Evolutionary conservation across 2,113 vertebrate genomes (phyloP).

Genomic region (Rhinopomastus cyanomelas): DNA sequence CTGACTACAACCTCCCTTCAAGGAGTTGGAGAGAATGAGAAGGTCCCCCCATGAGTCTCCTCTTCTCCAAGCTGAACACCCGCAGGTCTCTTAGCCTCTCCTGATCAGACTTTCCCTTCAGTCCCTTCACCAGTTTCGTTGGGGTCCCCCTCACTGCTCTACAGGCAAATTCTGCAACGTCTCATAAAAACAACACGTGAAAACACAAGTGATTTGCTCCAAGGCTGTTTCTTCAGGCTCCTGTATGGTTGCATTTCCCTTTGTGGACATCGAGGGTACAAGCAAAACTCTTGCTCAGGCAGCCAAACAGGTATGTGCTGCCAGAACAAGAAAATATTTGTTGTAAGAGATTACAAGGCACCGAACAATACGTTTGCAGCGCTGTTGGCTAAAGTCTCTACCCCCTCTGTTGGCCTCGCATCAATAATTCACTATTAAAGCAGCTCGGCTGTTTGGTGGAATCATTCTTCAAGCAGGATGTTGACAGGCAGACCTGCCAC

Average conservation of each 20-base stretch:
- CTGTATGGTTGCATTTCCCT: background rate
- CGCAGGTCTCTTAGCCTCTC: no score
- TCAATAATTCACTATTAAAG: conserved; percentile 19
- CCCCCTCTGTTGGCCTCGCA: background rate
- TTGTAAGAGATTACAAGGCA: background rate
- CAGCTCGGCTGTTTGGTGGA: conserved; percentile 3
- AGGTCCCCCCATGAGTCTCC: no score
- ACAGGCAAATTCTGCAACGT: background rate
- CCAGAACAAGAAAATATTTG: background rate
- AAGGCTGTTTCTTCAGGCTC: background rate
- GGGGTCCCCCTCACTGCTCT: background rate
- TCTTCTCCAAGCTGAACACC: no score
- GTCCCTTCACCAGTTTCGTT: no score
- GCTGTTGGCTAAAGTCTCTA: conserved; percentile 9
- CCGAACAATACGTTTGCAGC: background rate
- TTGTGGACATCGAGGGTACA: background rate
- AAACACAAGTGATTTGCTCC: background rate
- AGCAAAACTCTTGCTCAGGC: background rate
- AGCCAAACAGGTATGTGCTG: background rate
- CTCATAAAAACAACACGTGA: background rate
- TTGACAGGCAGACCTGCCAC: background rate
- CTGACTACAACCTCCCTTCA: no score
- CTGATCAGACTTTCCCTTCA: background rate
- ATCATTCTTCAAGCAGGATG: background rate
- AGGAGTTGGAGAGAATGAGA: no score